Evolutionary conservation across 2,113 vertebrate genomes (phyloP), one percentile per base, ranked within the genome.

Genomic region (Salminus brasiliensis): DNA sequence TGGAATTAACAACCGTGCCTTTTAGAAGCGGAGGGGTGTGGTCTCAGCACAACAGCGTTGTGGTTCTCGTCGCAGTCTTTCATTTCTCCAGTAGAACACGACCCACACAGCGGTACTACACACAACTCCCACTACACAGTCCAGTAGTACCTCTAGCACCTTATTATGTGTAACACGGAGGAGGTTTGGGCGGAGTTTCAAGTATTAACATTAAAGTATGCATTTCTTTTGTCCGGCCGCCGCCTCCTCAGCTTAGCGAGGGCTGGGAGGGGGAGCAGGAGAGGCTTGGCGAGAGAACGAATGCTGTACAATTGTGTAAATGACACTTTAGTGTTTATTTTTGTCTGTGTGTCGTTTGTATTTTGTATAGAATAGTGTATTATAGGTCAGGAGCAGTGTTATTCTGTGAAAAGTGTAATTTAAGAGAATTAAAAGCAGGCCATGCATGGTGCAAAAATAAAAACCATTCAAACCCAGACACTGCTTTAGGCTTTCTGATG

Each of bases 351-450:
- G 81, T 77, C 85, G 79, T 89, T 81, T 83, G 76, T 87, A 81
- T 85, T 83, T 87, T 92, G 88, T 94, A 93, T 94, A 94, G 91
- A 90, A 94, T 93, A 93, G 91, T 95, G 93, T 95, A 94, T 94
- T 90, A 95, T 94, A 96, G 93, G 85, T 88, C 89, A 91, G 92
- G 89, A 87, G 87, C 95, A 95, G 92, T 95, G 90, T 96, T 94
- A 94, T 94, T 95, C 92, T 94, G 92, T 90, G 88, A 93, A 94
- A 76, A 78, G 82, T 94, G 88, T 96, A 93, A 95, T 95, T 95
- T 94, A 95, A 93, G 84, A 86, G 34, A 65, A 70, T 47, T 63
- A 49, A n/a, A 94, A 93, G 88, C 78, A 94, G 94, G 88, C 90
- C 91, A 90, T 92, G 88, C 86, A 88, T 91, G 90, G 91, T 93